Evolutionary conservation across 2,797 vertebrate species (phyloP), one percentile per base, ranked within the genome.

Genomic region (Tachyglossus aculeatus): DNA sequence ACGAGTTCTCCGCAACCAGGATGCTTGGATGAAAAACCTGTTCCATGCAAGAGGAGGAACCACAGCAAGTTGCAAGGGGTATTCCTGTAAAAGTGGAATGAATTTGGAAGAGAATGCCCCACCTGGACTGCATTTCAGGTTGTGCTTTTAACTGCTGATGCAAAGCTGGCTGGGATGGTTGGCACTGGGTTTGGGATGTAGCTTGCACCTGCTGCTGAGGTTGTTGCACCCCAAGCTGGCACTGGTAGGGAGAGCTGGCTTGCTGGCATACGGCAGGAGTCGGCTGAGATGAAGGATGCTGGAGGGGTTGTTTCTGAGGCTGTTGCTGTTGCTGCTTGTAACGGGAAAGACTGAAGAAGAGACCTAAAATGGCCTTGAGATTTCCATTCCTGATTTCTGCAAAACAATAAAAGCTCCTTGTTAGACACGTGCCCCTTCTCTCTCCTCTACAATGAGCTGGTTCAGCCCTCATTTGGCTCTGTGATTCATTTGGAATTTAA

Each of bases 101-200:
- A 34, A 16, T 1, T 1, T 3, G 5, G 50, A 27, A 57, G 1
- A 66, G 39, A 38, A 61, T 34, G 43, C 75, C 50, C 77, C 92
- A 99, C 98, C 98, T 99, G 94, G 98, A 99, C 90, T 99, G 98
- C 97, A 99, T 99, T 87, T 99, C 98, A 80, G 93, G 90, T 89
- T 97, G 96, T 71, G 94, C 93, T 95, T 94, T 95, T 83, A 93
- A 82, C 21, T 76, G 94, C 77, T 94, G 94, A 71, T 92, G 92
- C 15, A 82, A 53, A 4, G 83, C 78, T 37, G 84, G 88, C 3
- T 75, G 88, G 43, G 87, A 86, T 77, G 86, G 90, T 69, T 93
- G 93, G 88, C 92, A 90, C 75, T 31, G 84, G 39, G 75, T 61
- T 54, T 91, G 93, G 77, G 87, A 76, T 66, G 62, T 37, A 83